Base-by-base conservation (phyloP, 2,888 invertebrate genomes). In the Loripinus fragilis region DNA sequence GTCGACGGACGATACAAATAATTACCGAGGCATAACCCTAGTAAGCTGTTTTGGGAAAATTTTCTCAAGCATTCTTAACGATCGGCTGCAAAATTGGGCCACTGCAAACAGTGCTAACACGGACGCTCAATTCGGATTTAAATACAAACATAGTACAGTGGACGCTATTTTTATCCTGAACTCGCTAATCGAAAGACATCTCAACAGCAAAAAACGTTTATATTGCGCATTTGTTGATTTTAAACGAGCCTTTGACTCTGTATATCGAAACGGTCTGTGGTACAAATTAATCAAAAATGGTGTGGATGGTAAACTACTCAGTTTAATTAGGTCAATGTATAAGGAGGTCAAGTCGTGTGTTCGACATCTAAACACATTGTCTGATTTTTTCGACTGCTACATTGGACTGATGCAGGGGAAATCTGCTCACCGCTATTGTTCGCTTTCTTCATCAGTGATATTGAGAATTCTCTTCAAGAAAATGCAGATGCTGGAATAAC, bases 61-160 rank as follows among this genome's bases (percentile, higher is more conserved):
- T 17, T 85, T 80, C 65, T 78, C 78, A 15, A 33, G 28, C 38
- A 69, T 83, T 33, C 15, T 85, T 25, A 83, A 85, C 65, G 60
- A 74, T 7, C 67, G 85, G 17, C 42, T 85, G 2, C 55, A 72
- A 33, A 45, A 60, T 60, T 85, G 73, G 76, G 42, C 64, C 8
- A 41, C 41, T 3, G 42, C 50, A 12, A 66, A 80, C 41, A 64
- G 76, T 67, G 71, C 76, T 65, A 52, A 78, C n/a, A 55, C 78
- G 17, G 80, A 78, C 45, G 76, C 80, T 33, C 81, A 85, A 68
- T 79, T 81, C 55, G 80, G 80, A n/a, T 84, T 81, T 69, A 74
- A 55, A 70, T 23, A 55, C 20, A 48, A 60, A n/a, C 41, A 55
- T 42, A 66, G 71, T 33, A 85, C 80, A 0, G 55, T 74, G n/a